Evolutionary conservation across 2,888 invertebrate genomes (phyloP).

Genomic region (Cephus pulcher): DNA sequence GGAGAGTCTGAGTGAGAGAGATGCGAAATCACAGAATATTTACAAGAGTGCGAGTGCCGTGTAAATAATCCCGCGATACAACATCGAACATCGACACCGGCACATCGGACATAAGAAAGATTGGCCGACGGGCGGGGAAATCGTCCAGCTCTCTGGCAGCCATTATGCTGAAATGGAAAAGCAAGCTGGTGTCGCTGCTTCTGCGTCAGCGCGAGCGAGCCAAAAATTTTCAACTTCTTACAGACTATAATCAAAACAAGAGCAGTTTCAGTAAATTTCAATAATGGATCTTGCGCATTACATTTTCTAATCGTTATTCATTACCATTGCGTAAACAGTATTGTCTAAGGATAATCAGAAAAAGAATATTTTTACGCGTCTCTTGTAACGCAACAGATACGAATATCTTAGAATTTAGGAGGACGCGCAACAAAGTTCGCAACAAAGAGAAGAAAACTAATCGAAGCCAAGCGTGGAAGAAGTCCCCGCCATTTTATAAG

Average conservation of each 20-base stretch:
- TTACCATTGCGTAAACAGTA: constrained; percentile 29
- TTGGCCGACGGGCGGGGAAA: constrained; percentile 41
- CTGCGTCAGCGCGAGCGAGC: constrained; percentile 29
- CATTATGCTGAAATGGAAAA: constrained; percentile 56
- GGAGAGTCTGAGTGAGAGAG: not conserved
- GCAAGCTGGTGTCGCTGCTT: constrained; percentile 28
- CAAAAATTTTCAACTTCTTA: constrained; percentile 41
- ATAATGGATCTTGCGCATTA: not conserved
- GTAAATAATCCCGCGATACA: constrained; percentile 12
- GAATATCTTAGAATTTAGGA: constrained; percentile 10
- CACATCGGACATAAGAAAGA: constrained; percentile 32
- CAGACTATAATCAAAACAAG: constrained; percentile 38
- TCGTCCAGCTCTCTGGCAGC: constrained; percentile 50
- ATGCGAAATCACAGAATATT: constrained; percentile 42
- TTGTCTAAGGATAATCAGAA: constrained; percentile 13
- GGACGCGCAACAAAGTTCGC: constrained; percentile 32
- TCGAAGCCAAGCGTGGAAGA: constrained; percentile 23
- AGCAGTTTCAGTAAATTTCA: constrained; percentile 27
- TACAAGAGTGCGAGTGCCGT: constrained; percentile 38
- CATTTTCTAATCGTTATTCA: constrained; percentile 12
- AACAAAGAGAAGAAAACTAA: constrained; percentile 23
- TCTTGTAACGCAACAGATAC: not conserved
- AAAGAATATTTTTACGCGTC: not conserved
- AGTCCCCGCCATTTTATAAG: constrained; percentile 25
- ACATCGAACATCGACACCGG: constrained; percentile 4